Evolutionary conservation across 2,888 invertebrate species (phyloP), one percentile per base, ranked within the genome.

Genomic region (Teleiodes luculella): DNA sequence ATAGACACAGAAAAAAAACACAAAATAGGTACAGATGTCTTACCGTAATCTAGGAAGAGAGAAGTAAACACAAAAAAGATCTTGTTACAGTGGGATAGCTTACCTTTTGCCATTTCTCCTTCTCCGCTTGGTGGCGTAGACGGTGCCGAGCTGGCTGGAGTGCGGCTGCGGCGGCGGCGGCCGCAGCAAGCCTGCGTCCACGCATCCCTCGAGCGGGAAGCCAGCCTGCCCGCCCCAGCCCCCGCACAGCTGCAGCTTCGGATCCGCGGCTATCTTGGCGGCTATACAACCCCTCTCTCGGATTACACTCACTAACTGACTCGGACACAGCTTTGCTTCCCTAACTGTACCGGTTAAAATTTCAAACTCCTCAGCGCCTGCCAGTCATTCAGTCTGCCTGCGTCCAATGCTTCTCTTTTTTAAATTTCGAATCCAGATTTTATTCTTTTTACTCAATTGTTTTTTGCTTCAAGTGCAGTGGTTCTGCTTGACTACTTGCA

Each of bases 71-170:
- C n/a, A n/a, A n/a, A n/a, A n/a, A n/a, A n/a, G n/a, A n/a, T n/a
- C n/a, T 24, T 24, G 24, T 24, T 24, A n/a, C n/a, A n/a, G n/a
- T 24, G 24, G 24, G 24, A 24, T 14, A 3, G 69, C 93, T 88
- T 85, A 98, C 98, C 97, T 98, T 91, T 98, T 98, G 65, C 98
- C 98, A 90, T 98, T 98, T 80, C 98, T 92, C 74, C 98, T 92
- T 78, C 98, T 92, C 78, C 98, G 91, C 90, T 98, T 98, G 72
- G 98, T 98, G 72, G 98, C 98, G 88, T 98, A 98, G 76, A 98
- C 98, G 73, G 98, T 98, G 68, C 97, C 97, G 75, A 97, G 93
- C 83, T 97, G 97, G 91, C 96, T 97, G 55, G 92, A 85, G 80
- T 93, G 93, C 70, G 92, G 43, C 64, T 95, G 95, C 75, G 89